Conservation (phyloP, 1,140 invertebrate genomes). For the Physella acuta region DNA sequence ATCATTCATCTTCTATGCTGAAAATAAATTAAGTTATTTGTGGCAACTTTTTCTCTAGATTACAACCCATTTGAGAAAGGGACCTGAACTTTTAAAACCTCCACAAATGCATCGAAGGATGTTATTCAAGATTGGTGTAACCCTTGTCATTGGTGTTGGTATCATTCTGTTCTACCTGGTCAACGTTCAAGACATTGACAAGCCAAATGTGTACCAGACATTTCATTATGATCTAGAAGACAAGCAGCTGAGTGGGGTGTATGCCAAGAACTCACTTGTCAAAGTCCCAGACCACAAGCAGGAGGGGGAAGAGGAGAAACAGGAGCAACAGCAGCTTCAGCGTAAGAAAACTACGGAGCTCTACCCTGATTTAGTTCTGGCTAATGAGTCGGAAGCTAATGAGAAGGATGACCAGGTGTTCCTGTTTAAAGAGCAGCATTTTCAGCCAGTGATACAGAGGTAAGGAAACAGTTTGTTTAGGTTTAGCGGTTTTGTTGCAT, state of each 20-base stretch:
- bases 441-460: background rate
- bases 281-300: background rate
- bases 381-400: too few relatives aligned
- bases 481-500: too few relatives aligned
- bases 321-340: too few relatives aligned
- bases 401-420: too few relatives aligned
- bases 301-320: too few relatives aligned
- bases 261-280: background rate
- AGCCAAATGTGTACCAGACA: background rate
- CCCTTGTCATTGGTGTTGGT: slow-evolving; percentile 36
- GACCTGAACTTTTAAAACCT: too few relatives aligned
- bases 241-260: background rate
- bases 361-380: too few relatives aligned
- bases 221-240: background rate
- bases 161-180: slow-evolving; percentile 38
- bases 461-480: background rate
- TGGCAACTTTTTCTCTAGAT: too few relatives aligned
- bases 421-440: background rate
- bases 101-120: slow-evolving; percentile 31
- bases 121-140: slow-evolving; percentile 43
- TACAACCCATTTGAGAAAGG: too few relatives aligned
- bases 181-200: slow-evolving; percentile 15
- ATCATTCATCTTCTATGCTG: too few relatives aligned
- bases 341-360: too few relatives aligned
- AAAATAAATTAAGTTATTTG: too few relatives aligned